Evolutionary conservation across 2,888 invertebrate genomes (phyloP).

Genomic region (Plemyria rubiginata): DNA sequence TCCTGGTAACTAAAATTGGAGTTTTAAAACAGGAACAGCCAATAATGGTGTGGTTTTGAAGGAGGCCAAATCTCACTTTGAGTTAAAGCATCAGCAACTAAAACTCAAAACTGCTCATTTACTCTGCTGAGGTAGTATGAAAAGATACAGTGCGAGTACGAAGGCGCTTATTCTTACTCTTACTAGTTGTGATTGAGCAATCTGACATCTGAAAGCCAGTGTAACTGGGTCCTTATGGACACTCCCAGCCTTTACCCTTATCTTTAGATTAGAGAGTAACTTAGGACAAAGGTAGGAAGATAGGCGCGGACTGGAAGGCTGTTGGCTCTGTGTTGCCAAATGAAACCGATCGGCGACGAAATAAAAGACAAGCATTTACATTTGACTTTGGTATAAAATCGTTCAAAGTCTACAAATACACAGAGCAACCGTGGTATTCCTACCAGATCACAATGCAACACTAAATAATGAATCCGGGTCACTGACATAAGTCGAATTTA

Average conservation of each 20-base stretch:
- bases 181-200: slow-evolving; percentile 58
- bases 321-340: slow-evolving; percentile 17
- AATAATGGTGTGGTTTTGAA: no score
- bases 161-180: slow-evolving; percentile 12
- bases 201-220: slow-evolving; percentile 45
- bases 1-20: no score
- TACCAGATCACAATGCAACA: no score
- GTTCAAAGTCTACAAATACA: no score
- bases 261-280: slow-evolving; percentile 41
- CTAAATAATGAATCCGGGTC: no score
- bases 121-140: no score
- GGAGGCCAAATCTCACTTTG: no score
- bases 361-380: slow-evolving; percentile 12
- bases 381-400: neutral
- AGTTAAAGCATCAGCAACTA: no score
- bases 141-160: neutral
- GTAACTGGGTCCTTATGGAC: slow-evolving; percentile 44
- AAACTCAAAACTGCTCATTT: no score
- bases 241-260: slow-evolving; percentile 42
- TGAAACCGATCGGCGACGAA: slow-evolving; percentile 16
- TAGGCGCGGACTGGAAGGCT: slow-evolving; percentile 27
- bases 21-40: no score
- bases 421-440: no score
- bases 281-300: slow-evolving; percentile 33
- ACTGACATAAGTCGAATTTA: no score